These are phyloP conservation scores for Grammomys dolichurus DNA, from an alignment of 2,113 vertebrate genomes.

Conservation along the genomic window DNA sequence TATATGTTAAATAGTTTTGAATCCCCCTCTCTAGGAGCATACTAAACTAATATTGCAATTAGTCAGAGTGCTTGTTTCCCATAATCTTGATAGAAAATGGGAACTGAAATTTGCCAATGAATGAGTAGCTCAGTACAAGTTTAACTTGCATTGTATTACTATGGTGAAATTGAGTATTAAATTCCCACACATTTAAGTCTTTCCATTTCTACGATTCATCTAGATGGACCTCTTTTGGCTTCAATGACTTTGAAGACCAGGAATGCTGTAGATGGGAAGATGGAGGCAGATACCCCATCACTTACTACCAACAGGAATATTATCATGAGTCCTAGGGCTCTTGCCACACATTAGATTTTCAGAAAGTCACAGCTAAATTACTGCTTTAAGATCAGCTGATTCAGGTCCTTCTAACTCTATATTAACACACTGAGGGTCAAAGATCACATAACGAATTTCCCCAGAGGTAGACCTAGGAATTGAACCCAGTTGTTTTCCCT, in stretches of 20 bases:
- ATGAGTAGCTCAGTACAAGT: background rate
- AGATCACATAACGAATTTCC: background rate
- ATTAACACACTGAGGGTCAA: background rate
- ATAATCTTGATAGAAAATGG: background rate
- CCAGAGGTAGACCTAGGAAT: background rate
- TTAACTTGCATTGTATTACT: constrained; percentile 11
- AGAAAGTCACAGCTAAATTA: constrained; percentile 12
- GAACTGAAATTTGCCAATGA: background rate
- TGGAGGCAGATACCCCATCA: background rate
- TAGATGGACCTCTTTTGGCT: background rate
- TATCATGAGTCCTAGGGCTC: background rate
- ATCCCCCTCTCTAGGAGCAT: background rate
- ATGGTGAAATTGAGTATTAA: background rate
- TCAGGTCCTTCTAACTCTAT: background rate
- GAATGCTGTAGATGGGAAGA: background rate
- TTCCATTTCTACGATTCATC: constrained; percentile 1
- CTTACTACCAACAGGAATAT: background rate
- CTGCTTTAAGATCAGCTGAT: background rate
- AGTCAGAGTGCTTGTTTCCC: background rate
- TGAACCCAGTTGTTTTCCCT: background rate
- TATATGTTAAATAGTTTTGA: background rate
- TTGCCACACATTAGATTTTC: background rate
- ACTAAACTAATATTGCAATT: background rate
- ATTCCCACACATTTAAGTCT: constrained; percentile 4
- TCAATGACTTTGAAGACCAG: background rate